Evolutionary conservation across 2,113 vertebrate genomes (phyloP).

Genomic region (Gobiocypris rarus): DNA sequence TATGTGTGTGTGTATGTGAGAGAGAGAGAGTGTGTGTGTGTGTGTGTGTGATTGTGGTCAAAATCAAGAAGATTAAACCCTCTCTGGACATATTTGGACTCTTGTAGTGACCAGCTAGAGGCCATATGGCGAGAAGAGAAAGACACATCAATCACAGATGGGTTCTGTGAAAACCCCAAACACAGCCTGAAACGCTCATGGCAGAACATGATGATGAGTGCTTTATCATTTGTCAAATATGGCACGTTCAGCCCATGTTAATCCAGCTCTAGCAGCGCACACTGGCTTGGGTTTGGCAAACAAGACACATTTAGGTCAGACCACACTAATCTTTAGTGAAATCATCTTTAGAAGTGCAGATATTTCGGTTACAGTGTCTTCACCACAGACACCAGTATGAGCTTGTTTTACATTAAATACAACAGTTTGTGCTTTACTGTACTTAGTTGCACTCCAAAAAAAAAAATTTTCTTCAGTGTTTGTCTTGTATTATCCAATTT

Average conservation of each 20-base stretch:
- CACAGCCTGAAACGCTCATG: not conserved
- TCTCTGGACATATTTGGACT: slow-evolving; percentile 15
- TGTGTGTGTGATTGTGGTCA: too few species aligned
- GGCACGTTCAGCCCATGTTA: not conserved
- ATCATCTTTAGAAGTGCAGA: not conserved
- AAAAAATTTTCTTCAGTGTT: too few species aligned
- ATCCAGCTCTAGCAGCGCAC: not conserved
- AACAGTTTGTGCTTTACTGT: not conserved
- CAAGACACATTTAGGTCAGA: slow-evolving; percentile 7
- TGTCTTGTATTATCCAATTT: too few species aligned
- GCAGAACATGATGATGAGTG: not conserved
- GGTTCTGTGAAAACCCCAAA: slow-evolving; percentile 63
- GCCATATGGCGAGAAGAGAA: slow-evolving; percentile 33
- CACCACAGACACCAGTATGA: not conserved
- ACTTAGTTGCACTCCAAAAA: not conserved
- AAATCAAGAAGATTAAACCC: slow-evolving; percentile 11
- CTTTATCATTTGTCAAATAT: not conserved
- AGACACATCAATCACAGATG: slow-evolving; percentile 24
- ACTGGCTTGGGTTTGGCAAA: not conserved
- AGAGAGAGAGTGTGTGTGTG: too few species aligned
- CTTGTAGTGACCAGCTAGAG: slow-evolving; percentile 1
- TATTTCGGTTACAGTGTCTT: not conserved
- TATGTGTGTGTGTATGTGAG: too few species aligned
- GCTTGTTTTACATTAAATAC: not conserved
- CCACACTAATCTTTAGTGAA: not conserved